Evolutionary conservation across 2,797 vertebrate genomes (phyloP).

Genomic region (Sebastes taczanowskii): DNA sequence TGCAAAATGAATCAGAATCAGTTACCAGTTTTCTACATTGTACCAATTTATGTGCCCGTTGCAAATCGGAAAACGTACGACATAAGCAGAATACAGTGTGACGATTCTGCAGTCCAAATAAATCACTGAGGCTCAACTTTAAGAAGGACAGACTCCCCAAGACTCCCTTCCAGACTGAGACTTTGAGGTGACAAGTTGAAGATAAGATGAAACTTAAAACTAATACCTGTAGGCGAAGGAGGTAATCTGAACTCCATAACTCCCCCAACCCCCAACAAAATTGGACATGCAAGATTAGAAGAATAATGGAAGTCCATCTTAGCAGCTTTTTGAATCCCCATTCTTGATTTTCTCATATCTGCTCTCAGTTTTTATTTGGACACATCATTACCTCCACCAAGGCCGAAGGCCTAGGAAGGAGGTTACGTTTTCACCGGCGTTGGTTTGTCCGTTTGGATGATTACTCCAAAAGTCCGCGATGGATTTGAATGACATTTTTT

Average conservation of each 20-base stretch:
- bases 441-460: too few species aligned
- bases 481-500: too few species aligned
- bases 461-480: too few species aligned
- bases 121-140: constrained; percentile 1
- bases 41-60: neutral
- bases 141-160: neutral
- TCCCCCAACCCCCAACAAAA: neutral
- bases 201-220: neutral
- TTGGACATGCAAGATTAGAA: neutral
- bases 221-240: neutral
- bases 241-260: neutral
- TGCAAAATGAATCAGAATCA: neutral
- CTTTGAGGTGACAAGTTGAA: constrained; percentile 1
- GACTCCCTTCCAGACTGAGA: neutral
- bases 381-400: neutral
- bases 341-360: neutral
- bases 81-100: neutral
- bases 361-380: neutral
- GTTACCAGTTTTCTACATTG: neutral
- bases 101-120: neutral
- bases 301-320: neutral
- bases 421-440: too few species aligned
- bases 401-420: neutral
- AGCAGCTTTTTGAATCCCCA: neutral
- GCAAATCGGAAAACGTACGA: neutral